Conservation (phyloP, 1,140 invertebrate genomes). For the Diplogasteroides magnus region DNA sequence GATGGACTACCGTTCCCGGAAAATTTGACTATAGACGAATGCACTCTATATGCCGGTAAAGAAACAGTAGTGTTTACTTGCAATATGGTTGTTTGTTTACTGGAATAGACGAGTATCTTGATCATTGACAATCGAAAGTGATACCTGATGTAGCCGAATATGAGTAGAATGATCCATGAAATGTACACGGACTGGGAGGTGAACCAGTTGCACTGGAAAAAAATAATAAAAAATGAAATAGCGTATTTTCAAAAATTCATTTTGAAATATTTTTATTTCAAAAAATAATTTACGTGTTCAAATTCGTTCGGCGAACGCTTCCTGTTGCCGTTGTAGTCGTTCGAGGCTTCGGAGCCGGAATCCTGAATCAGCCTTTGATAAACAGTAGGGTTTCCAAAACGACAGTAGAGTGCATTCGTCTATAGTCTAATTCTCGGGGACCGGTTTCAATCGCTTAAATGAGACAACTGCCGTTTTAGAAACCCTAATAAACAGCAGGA, state of each 20-base stretch:
- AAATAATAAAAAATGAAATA: background rate
- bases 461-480: too few relatives aligned
- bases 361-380: background rate
- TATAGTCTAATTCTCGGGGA: too few relatives aligned
- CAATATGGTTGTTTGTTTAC: too few relatives aligned
- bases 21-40: too few relatives aligned
- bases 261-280: background rate
- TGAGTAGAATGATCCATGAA: background rate
- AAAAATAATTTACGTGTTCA: background rate
- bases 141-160: background rate
- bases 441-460: too few relatives aligned
- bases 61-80: background rate
- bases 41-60: too few relatives aligned
- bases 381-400: too few relatives aligned
- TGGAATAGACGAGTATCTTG: too few relatives aligned
- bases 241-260: background rate
- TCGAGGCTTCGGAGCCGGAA: background rate
- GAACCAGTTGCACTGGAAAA: background rate
- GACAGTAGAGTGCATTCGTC: too few relatives aligned
- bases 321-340: background rate
- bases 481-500: too few relatives aligned
- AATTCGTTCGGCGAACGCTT: background rate
- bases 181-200: background rate
- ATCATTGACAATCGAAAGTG: background rate
- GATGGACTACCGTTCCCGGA: too few relatives aligned